phyloP scores from a whole-genome alignment of 2,888 invertebrate genomes.

The Campopleginae sp. region DNA sequence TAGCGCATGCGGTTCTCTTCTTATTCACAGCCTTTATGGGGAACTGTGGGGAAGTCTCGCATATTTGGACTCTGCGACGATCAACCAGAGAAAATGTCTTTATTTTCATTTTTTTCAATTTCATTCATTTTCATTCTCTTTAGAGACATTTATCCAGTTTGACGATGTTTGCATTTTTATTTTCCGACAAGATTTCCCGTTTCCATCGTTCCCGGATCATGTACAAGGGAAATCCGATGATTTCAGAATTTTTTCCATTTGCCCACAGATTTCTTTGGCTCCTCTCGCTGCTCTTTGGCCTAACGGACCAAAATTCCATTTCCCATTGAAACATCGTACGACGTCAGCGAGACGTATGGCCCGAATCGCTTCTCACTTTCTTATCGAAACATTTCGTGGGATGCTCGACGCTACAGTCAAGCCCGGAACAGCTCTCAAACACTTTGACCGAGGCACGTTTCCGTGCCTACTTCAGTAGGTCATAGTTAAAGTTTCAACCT shows the following conservation, averaged over 20 bases:
- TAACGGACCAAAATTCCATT: conserved; percentile 47
- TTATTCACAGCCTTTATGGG: background rate
- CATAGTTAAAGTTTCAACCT: background rate
- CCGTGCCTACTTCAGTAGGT: conserved; percentile 9
- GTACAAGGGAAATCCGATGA: background rate
- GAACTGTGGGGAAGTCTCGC: background rate
- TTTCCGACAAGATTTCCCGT: conserved; percentile 26
- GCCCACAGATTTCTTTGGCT: conserved; percentile 36
- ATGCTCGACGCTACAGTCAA: background rate
- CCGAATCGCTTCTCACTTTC: conserved; percentile 37
- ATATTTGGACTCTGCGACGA: conserved; percentile 34
- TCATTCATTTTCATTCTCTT: conserved; percentile 24
- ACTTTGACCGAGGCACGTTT: conserved; percentile 6
- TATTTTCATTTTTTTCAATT: conserved; percentile 55
- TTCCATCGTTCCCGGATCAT: background rate
- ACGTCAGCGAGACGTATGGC: conserved; percentile 13
- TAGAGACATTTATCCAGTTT: conserved; percentile 23
- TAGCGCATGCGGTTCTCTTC: conserved; percentile 45
- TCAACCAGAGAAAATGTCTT: conserved; percentile 46
- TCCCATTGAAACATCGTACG: conserved; percentile 34
- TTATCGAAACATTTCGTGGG: conserved; percentile 49
- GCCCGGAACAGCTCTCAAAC: background rate
- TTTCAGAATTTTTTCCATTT: conserved; percentile 35
- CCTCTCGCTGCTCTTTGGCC: background rate
- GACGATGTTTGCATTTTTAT: conserved; percentile 32